Evolutionary conservation across 1,140 invertebrate species (phyloP), one percentile per base, ranked within the genome.

Genomic region (Gryllus bimaculatus): DNA sequence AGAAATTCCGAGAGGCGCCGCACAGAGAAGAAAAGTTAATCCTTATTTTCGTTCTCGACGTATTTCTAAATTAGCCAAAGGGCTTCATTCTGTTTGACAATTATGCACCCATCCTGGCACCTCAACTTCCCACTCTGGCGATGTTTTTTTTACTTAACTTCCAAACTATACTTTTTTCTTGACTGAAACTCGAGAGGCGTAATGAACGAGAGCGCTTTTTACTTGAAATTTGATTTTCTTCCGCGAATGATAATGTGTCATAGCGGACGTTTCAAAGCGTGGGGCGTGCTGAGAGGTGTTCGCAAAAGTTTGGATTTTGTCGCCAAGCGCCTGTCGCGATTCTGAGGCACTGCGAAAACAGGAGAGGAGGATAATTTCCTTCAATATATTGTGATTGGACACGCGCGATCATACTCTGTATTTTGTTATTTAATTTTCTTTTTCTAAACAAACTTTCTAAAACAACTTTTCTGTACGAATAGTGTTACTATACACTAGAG

Each of bases 41-140:
- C 10, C 54, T 66, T 66, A 66, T 66, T 66, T 66, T 66, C 54
- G 54, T 66, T 18, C 54, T 66, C 10, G 54, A 66, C 54, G 54
- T 66, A 66, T 66, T 66, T 66, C 54, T 66, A 66, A 66, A 66
- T 66, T 66, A 66, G 54, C 54, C 54, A 66, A 66, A 66, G 54
- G 54, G 10, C 54, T 66, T 66, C 54, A 66, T 66, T 66, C 54
- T 66, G 54, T 66, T 66, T 66, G 54, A 66, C 54, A 66, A 66
- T 66, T 66, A 66, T 66, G 54, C 54, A 66, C 54, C 54, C 54
- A 66, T 66, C 54, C 54, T 66, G 10, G 54, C 54, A 66, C 54
- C 54, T 66, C 54, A 66, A 66, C 54, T 66, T 66, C 54, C 10
- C 54, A 66, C 54, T 66, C 54, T 18, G 54, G 54, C 54, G 54